Base-by-base conservation (phyloP, 2,797 vertebrate genomes). In the Catostomus latipinnis region DNA sequence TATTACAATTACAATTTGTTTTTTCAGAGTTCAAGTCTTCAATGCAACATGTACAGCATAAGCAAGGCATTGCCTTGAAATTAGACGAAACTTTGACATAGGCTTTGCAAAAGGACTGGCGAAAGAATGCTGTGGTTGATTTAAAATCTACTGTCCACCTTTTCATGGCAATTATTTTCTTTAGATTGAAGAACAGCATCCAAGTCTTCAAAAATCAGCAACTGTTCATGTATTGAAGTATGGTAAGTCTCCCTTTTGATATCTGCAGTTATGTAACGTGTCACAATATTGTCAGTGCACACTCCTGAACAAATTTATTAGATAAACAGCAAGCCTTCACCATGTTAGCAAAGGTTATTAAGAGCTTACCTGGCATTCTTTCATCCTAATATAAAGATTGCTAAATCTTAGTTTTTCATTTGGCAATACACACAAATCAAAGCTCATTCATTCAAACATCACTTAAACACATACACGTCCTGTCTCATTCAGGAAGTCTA, bases 381-480 rank as follows among this genome's bases (percentile, higher is more conserved):
- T 84, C 71, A 49, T 71, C 74, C 77, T 74, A 74, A 74, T 76
- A 81, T 76, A 82, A 71, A 69, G 46, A 77, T 53, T 60, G 65
- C 81, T 74, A 76, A 62, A 46, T 77, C 73, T 76, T 12, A 67
- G 52, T 77, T 76, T 76, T 12, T 58, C 48, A 76, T 84, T 79
- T 76, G 82, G 66, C 34, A 86, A 84, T 67, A 75, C 62, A 82
- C 66, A 82, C 73, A 48, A 62, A 50, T 78, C 45, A 61, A 71
- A 70, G 71, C 48, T 77, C 83, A 74, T 71, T 77, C 61, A 78
- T 66, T 48, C 72, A 75, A 52, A 52, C 72, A 71, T 49, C 68
- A 83, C 80, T 77, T 74, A 54, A 73, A 79, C 78, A 84, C 62
- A 58, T 68, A 83, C 79, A 79, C 62, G 14, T 83, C 74, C 75